Evolutionary conservation across 2,797 vertebrate species (phyloP), one percentile per base, ranked within the genome.

Genomic region (Borostomias antarcticus): DNA sequence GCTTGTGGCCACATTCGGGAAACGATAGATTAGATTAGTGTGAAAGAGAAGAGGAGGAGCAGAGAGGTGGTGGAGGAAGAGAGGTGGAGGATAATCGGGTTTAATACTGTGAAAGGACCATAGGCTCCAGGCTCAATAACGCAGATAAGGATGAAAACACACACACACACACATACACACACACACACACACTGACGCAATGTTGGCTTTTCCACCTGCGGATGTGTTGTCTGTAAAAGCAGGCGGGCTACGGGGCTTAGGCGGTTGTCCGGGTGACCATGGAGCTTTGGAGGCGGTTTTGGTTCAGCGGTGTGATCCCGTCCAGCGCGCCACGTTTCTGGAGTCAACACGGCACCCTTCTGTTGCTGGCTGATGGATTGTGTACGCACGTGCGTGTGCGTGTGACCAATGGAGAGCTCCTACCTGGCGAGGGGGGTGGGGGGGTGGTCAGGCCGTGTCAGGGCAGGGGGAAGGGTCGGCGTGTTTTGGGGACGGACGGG

Each of bases 401-500:
- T 30, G 52, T 56, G 28, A 5, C 40, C 13, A 8, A 51, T 11
- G n/a, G 17, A 19, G 48, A 19, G 23, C 4, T 45, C 40, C 40
- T 5, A n/a, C n/a, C 11, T 19, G 11, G 1, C 21, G 21, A 10
- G 11, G 10, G 50, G 50, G 21, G 2, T 10, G 19, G 13, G 5
- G n/a, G 52, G 52, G 2, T 17, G 10, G n/a, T n/a, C n/a, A n/a
- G n/a, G n/a, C n/a, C n/a, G n/a, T n/a, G n/a, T n/a, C n/a, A n/a
- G n/a, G n/a, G 28, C 13, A 54, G 52, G 52, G 15, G 52, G 28
- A 13, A 30, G 2, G 26, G 29, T 56, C 28, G 28, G 33, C 37
- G 63, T 68, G 61, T 77, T 73, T 63, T 56, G 28, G 51, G n/a
- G n/a, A n/a, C n/a, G n/a, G n/a, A n/a, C 62, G 50, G 51, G 64